Base-by-base conservation (phyloP, 2,888 invertebrate species). In the Drosophila peninsularis region DNA sequence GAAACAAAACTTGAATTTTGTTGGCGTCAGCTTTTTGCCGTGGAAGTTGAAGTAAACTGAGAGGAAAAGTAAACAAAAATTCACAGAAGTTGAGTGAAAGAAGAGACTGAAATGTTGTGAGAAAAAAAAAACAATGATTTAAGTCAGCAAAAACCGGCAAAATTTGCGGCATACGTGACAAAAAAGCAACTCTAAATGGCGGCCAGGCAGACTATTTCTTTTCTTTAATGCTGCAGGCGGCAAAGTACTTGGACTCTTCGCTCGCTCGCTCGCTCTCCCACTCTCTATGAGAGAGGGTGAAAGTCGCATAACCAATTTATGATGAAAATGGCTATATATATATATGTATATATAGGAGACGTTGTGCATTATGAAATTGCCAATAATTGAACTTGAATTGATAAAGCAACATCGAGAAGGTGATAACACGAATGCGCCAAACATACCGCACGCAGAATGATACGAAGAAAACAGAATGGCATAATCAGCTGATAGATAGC, bases 141-240 rank as follows among this genome's bases (percentile, higher is more conserved):
- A 37, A 76, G 14, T 68, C 63, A 71, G 75, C 75, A 58, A 50
- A 56, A 50, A 60, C 63, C 65, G 60, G 50, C 73, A 55, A 56
- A 45, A 44, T 68, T 67, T 21, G 2, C 74, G 84, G 84, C 63
- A 45, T 87, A 85, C 84, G 84, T 89, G 84, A 77, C 89, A 63
- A 75, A 53, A 55, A 13, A 62, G 49, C 21, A 62, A 64, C 62
- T 62, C 53, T 53, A 27, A 57, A 88, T 85, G 89, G 89, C 87
- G 67, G 52, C 53, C 24, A 50, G 45, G 45, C 53, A 37, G 37
- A 30, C 19, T 37, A 24, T 24, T 5, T 24, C 4, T 24, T 24
- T 49, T 49, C 3, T 37, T 37, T 13, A 24, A 24, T 39, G 19
- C 47, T 32, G 36, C 39, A 54, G 53, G 49, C 36, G 27, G 27